Conservation (phyloP, 2,888 invertebrate genomes). For the Bombylius discolor region DNA sequence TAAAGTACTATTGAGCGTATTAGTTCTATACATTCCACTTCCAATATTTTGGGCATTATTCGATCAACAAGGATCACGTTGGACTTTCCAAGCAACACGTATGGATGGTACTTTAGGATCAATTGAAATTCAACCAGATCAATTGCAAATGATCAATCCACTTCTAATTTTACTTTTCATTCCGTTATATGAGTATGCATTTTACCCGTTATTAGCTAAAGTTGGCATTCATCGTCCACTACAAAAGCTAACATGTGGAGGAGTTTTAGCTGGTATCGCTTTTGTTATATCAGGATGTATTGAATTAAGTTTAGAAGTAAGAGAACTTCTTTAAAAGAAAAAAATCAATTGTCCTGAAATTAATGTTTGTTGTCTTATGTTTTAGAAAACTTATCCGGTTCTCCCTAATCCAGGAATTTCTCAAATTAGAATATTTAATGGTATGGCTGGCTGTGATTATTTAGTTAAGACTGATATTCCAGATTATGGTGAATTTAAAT, state of each 20-base stretch:
- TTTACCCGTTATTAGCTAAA: conserved; percentile 69
- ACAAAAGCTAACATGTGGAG: conserved; percentile 78
- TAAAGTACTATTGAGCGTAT: conserved; percentile 60
- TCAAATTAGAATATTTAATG: conserved; percentile 61
- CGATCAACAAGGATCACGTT: conserved; percentile 86
- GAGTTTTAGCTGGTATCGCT: conserved; percentile 68
- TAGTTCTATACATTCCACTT: conserved; percentile 69
- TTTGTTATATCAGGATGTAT: conserved; percentile 83
- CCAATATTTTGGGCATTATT: conserved; percentile 90
- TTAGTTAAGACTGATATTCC: conserved; percentile 20
- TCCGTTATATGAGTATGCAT: conserved; percentile 63
- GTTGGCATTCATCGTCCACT: conserved; percentile 58
- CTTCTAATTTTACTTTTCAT: conserved; percentile 72
- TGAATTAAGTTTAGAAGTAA: conserved; percentile 60
- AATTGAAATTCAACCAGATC: conserved; percentile 76
- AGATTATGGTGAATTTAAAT: conserved; percentile 10
- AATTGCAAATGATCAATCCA: conserved; percentile 89
- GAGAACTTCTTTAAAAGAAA: conserved; percentile 5
- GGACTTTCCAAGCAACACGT: conserved; percentile 83
- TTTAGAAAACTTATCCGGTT: conserved; percentile 51
- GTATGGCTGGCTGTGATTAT: conserved; percentile 38
- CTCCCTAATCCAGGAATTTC: conserved; percentile 45
- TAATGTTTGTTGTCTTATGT: conserved; percentile 1
- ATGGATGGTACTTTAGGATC: conserved; percentile 72
- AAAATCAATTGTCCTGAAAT: too few species aligned